These are phyloP conservation scores for Watsonalla binaria DNA, from an alignment of 2,888 invertebrate genomes.

Conservation along the genomic window DNA sequence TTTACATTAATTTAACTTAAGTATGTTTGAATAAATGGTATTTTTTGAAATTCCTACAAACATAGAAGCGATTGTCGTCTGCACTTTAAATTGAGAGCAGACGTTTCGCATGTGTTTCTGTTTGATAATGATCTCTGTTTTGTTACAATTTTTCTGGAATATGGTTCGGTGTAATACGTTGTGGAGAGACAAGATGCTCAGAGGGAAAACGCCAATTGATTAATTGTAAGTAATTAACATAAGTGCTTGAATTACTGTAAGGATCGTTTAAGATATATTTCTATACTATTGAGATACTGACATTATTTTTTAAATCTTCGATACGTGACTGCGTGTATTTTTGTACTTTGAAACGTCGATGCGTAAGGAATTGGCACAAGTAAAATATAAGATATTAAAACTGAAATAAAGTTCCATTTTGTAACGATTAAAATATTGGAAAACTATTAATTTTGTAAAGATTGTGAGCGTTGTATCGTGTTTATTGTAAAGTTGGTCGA, in stretches of 20 bases:
- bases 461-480: conserved; percentile 73
- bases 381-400: conserved; percentile 38
- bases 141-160: conserved; percentile 74
- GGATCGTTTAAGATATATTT: conserved; percentile 54
- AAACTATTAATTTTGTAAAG: conserved; percentile 62
- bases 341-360: conserved; percentile 67
- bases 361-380: conserved; percentile 73
- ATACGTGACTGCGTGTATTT: conserved; percentile 70
- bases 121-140: conserved; percentile 67
- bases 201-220: conserved; percentile 67
- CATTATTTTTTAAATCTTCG: conserved; percentile 55
- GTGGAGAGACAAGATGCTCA: conserved; percentile 54
- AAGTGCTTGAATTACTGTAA: conserved; percentile 67
- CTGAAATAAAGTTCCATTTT: conserved; percentile 66
- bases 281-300: conserved; percentile 59
- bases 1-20: conserved; percentile 24
- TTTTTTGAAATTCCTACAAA: conserved; percentile 47
- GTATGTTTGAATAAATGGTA: conserved; percentile 54
- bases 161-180: conserved; percentile 39
- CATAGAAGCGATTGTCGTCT: conserved; percentile 34
- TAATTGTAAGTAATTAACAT: conserved; percentile 56
- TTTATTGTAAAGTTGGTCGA: conserved; percentile 71
- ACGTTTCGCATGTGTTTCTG: conserved; percentile 54
- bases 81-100: conserved; percentile 58
- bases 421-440: conserved; percentile 58